A percentile compares a stretch with the other conserved stretches of the same genome.
phyloP scores from a whole-genome alignment of 2,888 invertebrate genomes.

The Xestobium rufovillosum region DNA sequence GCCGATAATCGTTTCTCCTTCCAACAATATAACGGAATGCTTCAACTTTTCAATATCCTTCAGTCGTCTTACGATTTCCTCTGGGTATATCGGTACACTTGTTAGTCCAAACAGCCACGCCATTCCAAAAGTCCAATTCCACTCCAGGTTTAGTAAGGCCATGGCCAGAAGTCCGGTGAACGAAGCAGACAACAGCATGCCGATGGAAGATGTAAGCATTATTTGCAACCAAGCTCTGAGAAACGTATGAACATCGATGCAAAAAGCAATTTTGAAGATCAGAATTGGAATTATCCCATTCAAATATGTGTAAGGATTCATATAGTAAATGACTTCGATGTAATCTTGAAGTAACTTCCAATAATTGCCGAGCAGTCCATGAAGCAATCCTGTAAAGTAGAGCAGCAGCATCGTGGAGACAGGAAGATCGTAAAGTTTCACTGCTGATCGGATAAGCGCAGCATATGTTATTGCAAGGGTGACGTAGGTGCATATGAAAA shows the following conservation, averaged over 20 bases:
- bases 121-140: background rate
- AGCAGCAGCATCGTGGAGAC: too few species aligned
- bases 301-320: too few species aligned
- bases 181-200: background rate
- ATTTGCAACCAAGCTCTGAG: background rate
- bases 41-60: background rate
- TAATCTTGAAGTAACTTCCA: too few species aligned
- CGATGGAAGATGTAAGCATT: background rate
- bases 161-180: conserved; percentile 1
- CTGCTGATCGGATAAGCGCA: too few species aligned
- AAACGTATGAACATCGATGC: conserved; percentile 2
- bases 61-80: background rate
- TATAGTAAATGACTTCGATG: too few species aligned
- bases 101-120: background rate
- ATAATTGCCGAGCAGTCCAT: too few species aligned
- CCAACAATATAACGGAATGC: background rate
- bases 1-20: background rate
- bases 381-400: too few species aligned
- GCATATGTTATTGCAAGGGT: too few species aligned
- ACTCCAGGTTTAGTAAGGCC: background rate
- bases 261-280: background rate
- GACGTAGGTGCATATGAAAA: too few species aligned
- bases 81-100: background rate
- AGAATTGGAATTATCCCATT: background rate
- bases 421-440: too few species aligned